Evolutionary conservation across 2,113 vertebrate species (phyloP).

Genomic region (Mus pahari): DNA sequence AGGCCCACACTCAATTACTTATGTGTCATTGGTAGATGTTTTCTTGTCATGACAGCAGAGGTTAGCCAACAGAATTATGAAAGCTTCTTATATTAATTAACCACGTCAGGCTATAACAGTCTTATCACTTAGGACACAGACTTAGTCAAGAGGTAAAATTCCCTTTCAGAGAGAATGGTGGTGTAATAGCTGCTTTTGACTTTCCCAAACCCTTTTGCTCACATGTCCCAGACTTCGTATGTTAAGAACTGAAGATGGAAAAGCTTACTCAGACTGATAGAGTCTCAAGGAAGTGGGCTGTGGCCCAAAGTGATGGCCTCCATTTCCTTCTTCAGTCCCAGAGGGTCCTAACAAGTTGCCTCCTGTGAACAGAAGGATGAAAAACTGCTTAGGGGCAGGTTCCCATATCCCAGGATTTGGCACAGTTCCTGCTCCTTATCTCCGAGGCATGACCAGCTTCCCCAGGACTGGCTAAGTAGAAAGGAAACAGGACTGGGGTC

Average conservation of each 20-base stretch:
- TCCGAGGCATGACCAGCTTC: not conserved
- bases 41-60: not conserved
- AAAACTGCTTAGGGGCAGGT: constrained; percentile 22
- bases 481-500: not conserved
- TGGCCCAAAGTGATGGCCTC: constrained; percentile 33
- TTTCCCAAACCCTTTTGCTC: constrained; percentile 49
- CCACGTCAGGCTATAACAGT: not conserved
- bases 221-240: not conserved
- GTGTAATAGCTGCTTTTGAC: constrained; percentile 5
- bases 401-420: constrained; percentile 30
- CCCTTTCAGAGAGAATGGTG: constrained; percentile 29
- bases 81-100: constrained; percentile 11
- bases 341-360: constrained; percentile 53
- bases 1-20: not conserved
- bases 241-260: constrained; percentile 59
- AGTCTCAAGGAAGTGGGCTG: constrained; percentile 44
- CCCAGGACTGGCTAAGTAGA: not conserved
- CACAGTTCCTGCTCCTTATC: constrained; percentile 53
- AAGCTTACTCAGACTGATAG: constrained; percentile 44
- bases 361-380: constrained; percentile 41
- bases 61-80: not conserved
- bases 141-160: constrained; percentile 39
- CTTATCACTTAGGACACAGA: constrained; percentile 23
- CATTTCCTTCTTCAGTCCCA: constrained; percentile 64
- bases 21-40: not conserved